Evolutionary conservation across 2,797 vertebrate species (phyloP), one percentile per base, ranked within the genome.

Genomic region (Lepidocolaptes lacrymiger): DNA sequence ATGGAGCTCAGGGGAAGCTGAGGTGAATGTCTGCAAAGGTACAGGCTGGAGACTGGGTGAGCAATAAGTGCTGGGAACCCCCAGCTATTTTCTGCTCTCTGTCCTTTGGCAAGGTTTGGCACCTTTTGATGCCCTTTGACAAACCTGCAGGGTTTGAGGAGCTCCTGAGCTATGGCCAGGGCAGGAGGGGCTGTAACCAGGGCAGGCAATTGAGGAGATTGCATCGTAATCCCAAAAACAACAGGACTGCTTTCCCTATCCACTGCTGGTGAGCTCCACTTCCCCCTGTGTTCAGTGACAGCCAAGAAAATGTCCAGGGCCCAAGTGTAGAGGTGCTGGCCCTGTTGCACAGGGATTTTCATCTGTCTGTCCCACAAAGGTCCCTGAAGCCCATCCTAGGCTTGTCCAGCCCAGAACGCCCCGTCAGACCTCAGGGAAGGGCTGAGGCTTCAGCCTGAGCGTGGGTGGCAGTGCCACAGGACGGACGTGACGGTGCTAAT

Each of bases 401-500:
- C 54, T 75, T 10, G 0, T 49, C 49, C 58, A 69, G 52, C 64
- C 37, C 68, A 34, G 10, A 5, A 2, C 51, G 8, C 12, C 15
- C 39, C 64, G 1, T 36, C 32, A 61, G 85, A 74, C 48, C 23
- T 87, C 37, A 39, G 54, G 43, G 13, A 83, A 89, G 58, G 23
- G 54, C 75, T 43, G 76, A 86, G 44, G 24, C 86, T 83, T 54
- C 67, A 12, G 3, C 22, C 46, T 23, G n/a, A 72, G 34, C 1
- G 0, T 46, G 69, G 34, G 43, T 75, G 69, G 59, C 84, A 58
- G 55, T 9, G 8, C 55, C 79, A 14, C 30, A 44, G 48, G 43
- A 41, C 0, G 0, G 90, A 58, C 0, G 0, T 62, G 85, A 39
- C 0, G 0, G 3, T 28, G 49, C 18, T 77, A 27, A 5, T 27